Evolutionary conservation across 2,113 vertebrate genomes (phyloP), one percentile per base, ranked within the genome.

Genomic region (Dromaius novaehollandiae): DNA sequence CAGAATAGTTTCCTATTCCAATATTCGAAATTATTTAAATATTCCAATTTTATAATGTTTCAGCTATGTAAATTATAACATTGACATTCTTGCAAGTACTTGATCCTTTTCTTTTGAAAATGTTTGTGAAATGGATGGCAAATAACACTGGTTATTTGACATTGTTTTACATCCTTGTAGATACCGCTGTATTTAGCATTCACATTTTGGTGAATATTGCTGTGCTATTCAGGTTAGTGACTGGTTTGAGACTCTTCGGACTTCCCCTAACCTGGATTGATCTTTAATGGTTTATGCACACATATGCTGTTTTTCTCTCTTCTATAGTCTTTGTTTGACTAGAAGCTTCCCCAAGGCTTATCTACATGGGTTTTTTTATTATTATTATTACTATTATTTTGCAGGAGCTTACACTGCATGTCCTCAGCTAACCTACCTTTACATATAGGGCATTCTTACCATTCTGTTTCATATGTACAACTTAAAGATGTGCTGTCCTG

Each of bases 301-400:
- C 9, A 82, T 36, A 25, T 25, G 48, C 2, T 64, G 22, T 21
- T 61, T 81, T 71, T 78, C 32, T 66, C 26, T 20, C n/a, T 40
- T 68, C n/a, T 44, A 18, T 11, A 40, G 24, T 69, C 30, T 69
- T 30, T 48, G 30, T 26, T 81, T 55, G 12, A 55, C 15, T 85
- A 44, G 25, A 60, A 25, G 19, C 7, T 60, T 82, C 32, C 30
- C 9, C 22, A 78, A 78, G 60, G 22, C 18, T 71, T 71, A 30
- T 36, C 71, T 1, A 0, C 34, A 48, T 22, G 1, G 24, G 12
- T n/a, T 70, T 76, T n/a, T 16, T 4, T 4, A 0, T 80, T 66
- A 10, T 50, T 74, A 42, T 18, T n/a, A 11, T 6, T 6, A 34
- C 28, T 65, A 0, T 48, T 70, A 32, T 78, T 85, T 81, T 84